Conservation (phyloP, 2,113 vertebrate genomes). For the Pteropus alecto region DNA sequence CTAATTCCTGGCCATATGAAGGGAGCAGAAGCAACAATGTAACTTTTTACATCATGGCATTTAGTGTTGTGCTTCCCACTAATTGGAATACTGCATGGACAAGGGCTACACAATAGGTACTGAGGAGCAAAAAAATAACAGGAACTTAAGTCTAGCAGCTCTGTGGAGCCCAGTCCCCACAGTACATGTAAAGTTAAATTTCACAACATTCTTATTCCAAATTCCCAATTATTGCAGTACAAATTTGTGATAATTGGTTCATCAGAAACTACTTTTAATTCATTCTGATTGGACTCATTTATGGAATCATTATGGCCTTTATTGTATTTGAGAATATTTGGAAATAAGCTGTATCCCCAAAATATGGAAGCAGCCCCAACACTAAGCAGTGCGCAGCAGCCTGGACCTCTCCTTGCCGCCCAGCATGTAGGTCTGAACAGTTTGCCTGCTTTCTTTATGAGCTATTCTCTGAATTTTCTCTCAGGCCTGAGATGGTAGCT, state of each 20-base stretch:
- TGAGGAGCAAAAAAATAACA: neutral
- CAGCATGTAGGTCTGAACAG: neutral
- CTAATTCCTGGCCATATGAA: neutral
- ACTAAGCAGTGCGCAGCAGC: neutral
- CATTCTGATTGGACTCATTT: neutral
- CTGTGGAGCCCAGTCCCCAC: neutral
- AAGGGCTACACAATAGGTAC: neutral
- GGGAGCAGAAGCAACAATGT: neutral
- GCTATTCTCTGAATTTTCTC: neutral
- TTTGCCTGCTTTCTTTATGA: neutral
- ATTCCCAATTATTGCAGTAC: neutral
- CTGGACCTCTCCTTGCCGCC: neutral
- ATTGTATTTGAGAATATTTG: neutral
- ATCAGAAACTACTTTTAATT: neutral
- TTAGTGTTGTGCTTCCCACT: neutral
- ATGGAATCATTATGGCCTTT: neutral
- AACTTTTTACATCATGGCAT: neutral
- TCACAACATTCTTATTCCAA: neutral
- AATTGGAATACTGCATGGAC: neutral
- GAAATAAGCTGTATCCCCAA: neutral
- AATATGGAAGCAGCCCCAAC: neutral
- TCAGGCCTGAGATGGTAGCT: neutral
- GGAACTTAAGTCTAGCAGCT: neutral
- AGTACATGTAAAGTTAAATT: neutral
- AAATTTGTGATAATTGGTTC: neutral